These are phyloP conservation scores for Mergus octosetaceus DNA, from an alignment of 2,797 vertebrate genomes.

Conservation along the genomic window DNA sequence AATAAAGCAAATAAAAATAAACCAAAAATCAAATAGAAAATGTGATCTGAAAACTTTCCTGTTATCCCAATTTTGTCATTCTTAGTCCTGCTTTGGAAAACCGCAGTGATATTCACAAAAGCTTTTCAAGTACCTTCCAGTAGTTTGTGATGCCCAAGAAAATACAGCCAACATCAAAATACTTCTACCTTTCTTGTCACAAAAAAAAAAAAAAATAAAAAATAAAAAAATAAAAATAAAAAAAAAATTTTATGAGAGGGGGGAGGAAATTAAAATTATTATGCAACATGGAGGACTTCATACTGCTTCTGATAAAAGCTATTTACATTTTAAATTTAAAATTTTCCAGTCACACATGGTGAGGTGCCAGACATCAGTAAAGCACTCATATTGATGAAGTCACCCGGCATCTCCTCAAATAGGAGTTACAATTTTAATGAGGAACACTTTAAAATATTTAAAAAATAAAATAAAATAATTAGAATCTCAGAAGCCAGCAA, in stretches of 20 bases:
- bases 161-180: not conserved
- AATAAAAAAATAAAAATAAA: too few relatives aligned
- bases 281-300: rapidly evolving
- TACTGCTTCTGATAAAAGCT: not conserved
- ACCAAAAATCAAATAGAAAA: not conserved
- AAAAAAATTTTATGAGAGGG: not conserved
- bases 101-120: not conserved
- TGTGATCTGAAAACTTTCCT: not conserved
- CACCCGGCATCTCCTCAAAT: not conserved
- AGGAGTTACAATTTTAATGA: not conserved
- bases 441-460: not conserved
- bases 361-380: not conserved
- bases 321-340: not conserved
- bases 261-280: not conserved
- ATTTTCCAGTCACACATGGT: not conserved
- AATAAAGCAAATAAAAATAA: not conserved
- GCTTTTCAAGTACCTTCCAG: not conserved
- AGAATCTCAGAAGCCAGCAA: not conserved
- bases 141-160: not conserved
- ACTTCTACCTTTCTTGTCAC: not conserved
- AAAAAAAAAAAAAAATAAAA: too few relatives aligned
- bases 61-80: not conserved
- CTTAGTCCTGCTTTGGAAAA: not conserved
- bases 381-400: not conserved
- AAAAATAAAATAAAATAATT: too few relatives aligned